A percentile compares a stretch with the other conserved stretches of the same genome.
These are phyloP conservation scores for Nysson spinosus DNA, from an alignment of 2,888 invertebrate genomes.

Conservation along the genomic window DNA sequence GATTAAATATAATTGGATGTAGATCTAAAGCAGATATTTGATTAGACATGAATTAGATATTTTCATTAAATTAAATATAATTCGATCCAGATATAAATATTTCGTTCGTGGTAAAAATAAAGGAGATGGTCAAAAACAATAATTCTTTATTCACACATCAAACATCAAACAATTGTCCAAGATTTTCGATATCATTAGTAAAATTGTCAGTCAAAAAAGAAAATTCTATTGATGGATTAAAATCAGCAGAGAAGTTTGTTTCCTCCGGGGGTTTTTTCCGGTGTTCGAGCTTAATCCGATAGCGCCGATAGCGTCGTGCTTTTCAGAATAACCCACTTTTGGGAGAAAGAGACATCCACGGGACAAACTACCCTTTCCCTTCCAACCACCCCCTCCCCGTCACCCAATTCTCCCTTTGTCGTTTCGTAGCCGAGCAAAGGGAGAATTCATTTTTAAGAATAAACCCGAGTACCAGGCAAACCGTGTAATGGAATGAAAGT, in stretches of 20 bases:
- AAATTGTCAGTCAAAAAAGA: neutral
- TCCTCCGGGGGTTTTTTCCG: neutral
- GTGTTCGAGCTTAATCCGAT: constrained; percentile 27
- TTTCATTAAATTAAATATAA: no score
- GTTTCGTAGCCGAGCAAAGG: neutral
- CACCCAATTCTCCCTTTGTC: neutral
- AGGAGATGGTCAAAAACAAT: neutral
- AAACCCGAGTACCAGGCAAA: no score
- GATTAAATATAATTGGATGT: no score
- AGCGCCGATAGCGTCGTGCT: constrained; percentile 8
- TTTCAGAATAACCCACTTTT: constrained; percentile 31
- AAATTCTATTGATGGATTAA: constrained; percentile 4
- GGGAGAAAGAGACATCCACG: constrained; percentile 15
- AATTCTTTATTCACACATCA: no score
- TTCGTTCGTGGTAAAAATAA: no score
- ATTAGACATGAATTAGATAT: no score
- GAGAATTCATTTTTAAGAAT: no score
- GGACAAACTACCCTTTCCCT: neutral
- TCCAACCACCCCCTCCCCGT: no score
- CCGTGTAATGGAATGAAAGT: no score
- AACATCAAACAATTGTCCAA: neutral
- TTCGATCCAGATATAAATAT: no score
- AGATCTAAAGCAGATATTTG: no score
- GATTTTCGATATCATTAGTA: constrained; percentile 4
- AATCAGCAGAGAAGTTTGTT: neutral